Evolutionary conservation across 2,113 vertebrate genomes (phyloP), one percentile per base, ranked within the genome.

Genomic region (Stigmatopora argus): DNA sequence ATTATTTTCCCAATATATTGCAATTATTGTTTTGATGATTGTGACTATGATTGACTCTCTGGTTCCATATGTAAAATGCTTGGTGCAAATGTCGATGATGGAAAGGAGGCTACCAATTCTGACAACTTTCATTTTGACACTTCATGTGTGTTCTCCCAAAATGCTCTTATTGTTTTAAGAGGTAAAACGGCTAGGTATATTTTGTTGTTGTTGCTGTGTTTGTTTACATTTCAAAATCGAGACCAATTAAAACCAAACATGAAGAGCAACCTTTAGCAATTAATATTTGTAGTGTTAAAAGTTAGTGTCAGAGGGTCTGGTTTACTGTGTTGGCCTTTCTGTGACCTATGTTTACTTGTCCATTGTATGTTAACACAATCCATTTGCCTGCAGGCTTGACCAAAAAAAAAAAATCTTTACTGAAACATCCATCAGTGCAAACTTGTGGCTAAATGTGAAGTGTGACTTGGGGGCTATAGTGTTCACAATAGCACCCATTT

Each of bases 341-440:
- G 46, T 23, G 23, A 65, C 59, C 41, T 49, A 14, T 61, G 5
- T 51, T 64, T 46, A 49, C 34, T 56, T 35, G 4, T 67, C 38
- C 15, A 21, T 55, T 41, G 0, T 48, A 19, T 61, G 10, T 61
- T 57, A 62, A 63, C 51, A 67, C 62, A 51, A 57, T 67, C 10
- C 1, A 55, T 65, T n/a, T 17, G 31, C 44, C 35, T 14, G 18
- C n/a, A 55, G n/a, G 60, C 46, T 58, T 38, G 46, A 56, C 18
- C 77, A 82, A 21, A 67, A 8, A 41, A 41, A 41, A 8, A 41
- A 41, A 41, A 41, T 41, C 38, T 69, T 46, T 65, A 13, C 46
- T 69, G 57, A 62, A 41, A 55, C 21, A 63, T 76, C 81, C 63
- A 77, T 77, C 74, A 65, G 57, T 57, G 56, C 58, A 9, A 70